Evolutionary conservation across 1,140 invertebrate genomes (phyloP).

Genomic region (Drosophila kikkawai): DNA sequence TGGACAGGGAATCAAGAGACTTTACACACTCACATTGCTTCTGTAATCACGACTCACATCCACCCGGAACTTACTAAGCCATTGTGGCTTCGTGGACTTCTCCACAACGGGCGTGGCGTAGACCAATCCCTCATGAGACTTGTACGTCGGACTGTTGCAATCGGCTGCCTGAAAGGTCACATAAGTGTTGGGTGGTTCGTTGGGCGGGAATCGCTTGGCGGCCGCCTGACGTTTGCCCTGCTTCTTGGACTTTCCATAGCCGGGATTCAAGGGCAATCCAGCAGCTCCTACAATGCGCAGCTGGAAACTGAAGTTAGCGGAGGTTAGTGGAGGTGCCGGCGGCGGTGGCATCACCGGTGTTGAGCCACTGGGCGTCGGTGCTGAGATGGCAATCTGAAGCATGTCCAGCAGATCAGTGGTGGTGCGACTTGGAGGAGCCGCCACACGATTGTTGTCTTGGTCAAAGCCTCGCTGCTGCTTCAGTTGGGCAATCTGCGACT

Average conservation of each 20-base stretch:
- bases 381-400: constrained; percentile 82
- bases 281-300: constrained; percentile 87
- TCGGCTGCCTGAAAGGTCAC: constrained; percentile 87
- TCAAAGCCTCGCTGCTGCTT: constrained; percentile 86
- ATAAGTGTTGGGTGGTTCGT: constrained; percentile 87
- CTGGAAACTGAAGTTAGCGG: constrained; percentile 80
- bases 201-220: constrained; percentile 64
- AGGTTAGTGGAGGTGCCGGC: constrained; percentile 52
- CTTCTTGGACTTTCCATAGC: constrained; percentile 75
- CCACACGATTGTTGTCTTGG: constrained; percentile 43
- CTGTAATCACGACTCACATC: constrained; percentile 86
- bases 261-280: constrained; percentile 86
- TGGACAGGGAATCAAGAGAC: background rate
- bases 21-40: constrained; percentile 85
- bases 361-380: constrained; percentile 15
- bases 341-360: constrained; percentile 12
- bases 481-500: constrained; percentile 87
- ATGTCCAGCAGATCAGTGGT: constrained; percentile 85
- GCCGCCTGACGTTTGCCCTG: constrained; percentile 63
- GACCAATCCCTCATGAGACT: constrained; percentile 82
- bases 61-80: constrained; percentile 87
- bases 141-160: constrained; percentile 63
- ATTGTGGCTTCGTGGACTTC: constrained; percentile 86
- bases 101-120: constrained; percentile 86
- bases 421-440: constrained; percentile 55